Evolutionary conservation across 2,113 vertebrate species (phyloP).

Genomic region (Synodontis membranacea): DNA sequence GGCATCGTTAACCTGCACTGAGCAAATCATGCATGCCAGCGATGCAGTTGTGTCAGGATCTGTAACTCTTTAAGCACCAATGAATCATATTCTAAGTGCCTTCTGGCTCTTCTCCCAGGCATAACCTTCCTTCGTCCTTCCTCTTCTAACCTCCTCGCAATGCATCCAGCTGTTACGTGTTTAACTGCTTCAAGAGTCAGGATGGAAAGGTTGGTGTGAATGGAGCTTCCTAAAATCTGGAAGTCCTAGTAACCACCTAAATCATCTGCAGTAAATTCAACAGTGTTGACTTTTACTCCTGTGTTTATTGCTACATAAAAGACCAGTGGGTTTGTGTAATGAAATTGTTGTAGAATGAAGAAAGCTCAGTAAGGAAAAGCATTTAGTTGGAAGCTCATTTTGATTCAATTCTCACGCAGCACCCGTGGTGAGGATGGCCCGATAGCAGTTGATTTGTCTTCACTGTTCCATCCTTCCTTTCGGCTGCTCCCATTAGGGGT

Average conservation of each 20-base stretch:
- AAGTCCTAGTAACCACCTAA: neutral
- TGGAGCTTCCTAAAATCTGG: neutral
- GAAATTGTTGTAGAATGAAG: neutral
- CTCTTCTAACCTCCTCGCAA: neutral
- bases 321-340: too few species aligned
- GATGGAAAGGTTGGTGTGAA: neutral
- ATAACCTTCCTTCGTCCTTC: conserved; percentile 17
- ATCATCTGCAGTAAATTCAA: neutral
- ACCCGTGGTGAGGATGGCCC: too few species aligned
- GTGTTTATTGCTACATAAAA: too few species aligned
- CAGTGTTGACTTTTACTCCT: neutral
- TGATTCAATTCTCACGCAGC: too few species aligned
- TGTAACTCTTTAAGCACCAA: conserved; percentile 44
- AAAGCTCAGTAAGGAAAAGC: neutral
- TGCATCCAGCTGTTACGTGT: neutral
- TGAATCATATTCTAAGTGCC: conserved; percentile 48
- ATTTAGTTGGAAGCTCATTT: neutral
- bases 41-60: conserved; percentile 26
- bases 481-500: too few species aligned
- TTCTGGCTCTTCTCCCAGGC: conserved; percentile 50
- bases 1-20: conserved; percentile 14
- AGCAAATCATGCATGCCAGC: conserved; percentile 17
- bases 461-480: too few species aligned
- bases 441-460: too few species aligned
- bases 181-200: neutral